These are phyloP conservation scores for Hirudinaria manillensis DNA, from an alignment of 2,888 invertebrate species.

Conservation along the genomic window DNA sequence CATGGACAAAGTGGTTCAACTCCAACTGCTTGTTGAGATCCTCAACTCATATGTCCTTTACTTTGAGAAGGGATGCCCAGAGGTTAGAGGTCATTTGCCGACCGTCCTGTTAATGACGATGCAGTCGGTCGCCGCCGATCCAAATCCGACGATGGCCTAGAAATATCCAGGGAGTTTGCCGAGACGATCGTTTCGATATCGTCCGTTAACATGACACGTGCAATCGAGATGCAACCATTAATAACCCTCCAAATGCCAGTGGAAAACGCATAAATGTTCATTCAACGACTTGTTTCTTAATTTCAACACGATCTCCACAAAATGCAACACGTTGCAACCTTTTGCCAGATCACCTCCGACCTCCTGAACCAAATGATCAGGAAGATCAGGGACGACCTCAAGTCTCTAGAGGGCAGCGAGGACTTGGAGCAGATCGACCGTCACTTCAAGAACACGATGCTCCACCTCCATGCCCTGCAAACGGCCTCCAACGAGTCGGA, in stretches of 20 bases:
- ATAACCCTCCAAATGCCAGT: too few species aligned
- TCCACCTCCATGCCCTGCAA: slow-evolving; percentile 46
- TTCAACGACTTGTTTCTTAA: too few species aligned
- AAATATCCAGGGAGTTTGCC: neutral
- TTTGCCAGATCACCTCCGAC: slow-evolving; percentile 63
- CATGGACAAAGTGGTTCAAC: slow-evolving; percentile 92
- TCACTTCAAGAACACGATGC: slow-evolving; percentile 68
- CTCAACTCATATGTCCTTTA: slow-evolving; percentile 88
- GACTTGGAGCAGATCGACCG: slow-evolving; percentile 94
- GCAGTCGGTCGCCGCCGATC: neutral
- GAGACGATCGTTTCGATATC: too few species aligned
- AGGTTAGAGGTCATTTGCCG: slow-evolving; percentile 53
- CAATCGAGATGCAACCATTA: too few species aligned
- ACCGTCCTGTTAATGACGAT: neutral
- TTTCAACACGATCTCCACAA: too few species aligned
- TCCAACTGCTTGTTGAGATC: slow-evolving; percentile 88
- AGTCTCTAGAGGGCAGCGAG: slow-evolving; percentile 85
- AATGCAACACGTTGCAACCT: too few species aligned
- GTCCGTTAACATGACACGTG: too few species aligned
- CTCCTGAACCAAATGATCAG: slow-evolving; percentile 71
- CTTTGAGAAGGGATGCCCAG: slow-evolving; percentile 76
- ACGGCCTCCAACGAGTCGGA: slow-evolving; percentile 18
- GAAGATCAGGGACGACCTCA: slow-evolving; percentile 85
- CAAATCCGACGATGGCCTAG: neutral
- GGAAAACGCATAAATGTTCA: too few species aligned